Conservation (phyloP, 2,888 invertebrate species). For the Bibio marci region DNA sequence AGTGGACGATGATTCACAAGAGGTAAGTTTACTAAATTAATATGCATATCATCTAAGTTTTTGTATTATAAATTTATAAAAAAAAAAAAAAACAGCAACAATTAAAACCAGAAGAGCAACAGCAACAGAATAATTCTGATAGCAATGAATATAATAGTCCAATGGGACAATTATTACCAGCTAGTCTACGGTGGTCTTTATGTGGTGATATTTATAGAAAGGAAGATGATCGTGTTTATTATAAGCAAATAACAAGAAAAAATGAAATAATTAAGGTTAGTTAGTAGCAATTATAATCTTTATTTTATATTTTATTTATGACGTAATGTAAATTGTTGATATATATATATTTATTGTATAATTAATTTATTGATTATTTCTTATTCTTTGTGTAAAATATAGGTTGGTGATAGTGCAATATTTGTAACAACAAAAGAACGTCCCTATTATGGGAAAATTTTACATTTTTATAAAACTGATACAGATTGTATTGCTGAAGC, state of each 20-base stretch:
- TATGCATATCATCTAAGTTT: conserved; percentile 8
- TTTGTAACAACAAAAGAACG: conserved; percentile 86
- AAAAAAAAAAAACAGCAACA: conserved; percentile 12
- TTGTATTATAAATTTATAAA: conserved; percentile 10
- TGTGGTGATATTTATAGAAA: too few relatives aligned
- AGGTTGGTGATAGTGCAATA: conserved; percentile 92
- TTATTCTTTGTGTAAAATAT: conserved; percentile 9
- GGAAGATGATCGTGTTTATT: too few relatives aligned
- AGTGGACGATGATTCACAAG: conserved; percentile 2
- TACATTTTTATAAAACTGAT: conserved; percentile 82
- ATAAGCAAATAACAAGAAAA: neutral
- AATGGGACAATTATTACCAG: too few relatives aligned
- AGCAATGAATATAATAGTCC: too few relatives aligned
- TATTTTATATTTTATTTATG: too few relatives aligned
- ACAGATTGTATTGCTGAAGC: conserved; percentile 82
- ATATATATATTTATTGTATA: neutral
- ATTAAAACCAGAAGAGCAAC: too few relatives aligned
- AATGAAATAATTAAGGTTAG: neutral
- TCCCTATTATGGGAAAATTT: conserved; percentile 84
- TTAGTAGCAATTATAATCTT: neutral
- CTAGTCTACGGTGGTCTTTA: too few relatives aligned
- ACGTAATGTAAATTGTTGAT: too few relatives aligned
- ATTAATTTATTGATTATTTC: conserved; percentile 9
- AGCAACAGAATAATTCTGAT: too few relatives aligned
- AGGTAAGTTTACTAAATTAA: conserved; percentile 8